Conservation (phyloP, 2,888 invertebrate species). For the Sarcophaga caerulescens region DNA sequence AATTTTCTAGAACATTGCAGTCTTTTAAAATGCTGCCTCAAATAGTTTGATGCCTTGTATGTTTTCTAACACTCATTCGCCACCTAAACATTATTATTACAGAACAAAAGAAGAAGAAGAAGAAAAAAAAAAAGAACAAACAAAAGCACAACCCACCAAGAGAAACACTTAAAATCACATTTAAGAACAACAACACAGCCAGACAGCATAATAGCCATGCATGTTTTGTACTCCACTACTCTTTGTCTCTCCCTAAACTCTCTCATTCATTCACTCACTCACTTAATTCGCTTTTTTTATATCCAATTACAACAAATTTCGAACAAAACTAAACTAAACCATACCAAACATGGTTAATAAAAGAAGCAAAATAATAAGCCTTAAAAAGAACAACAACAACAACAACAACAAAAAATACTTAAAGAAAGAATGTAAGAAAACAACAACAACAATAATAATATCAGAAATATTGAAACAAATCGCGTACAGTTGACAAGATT, state of each 20-base stretch:
- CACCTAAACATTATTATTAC: constrained; percentile 35
- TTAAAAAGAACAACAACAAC: constrained; percentile 25
- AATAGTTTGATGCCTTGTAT: constrained; percentile 11
- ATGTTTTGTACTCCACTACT: constrained; percentile 10
- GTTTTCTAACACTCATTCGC: constrained; percentile 46
- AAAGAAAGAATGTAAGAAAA: constrained; percentile 5
- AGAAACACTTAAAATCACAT: not conserved
- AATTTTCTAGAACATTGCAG: not conserved
- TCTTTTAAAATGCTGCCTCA: constrained; percentile 16
- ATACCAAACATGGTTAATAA: constrained; percentile 62
- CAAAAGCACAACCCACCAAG: constrained; percentile 14
- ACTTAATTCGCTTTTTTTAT: constrained; percentile 27
- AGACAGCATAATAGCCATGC: constrained; percentile 23
- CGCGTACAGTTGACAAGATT: constrained; percentile 79
- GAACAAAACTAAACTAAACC: constrained; percentile 49
- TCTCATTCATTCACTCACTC: constrained; percentile 21
- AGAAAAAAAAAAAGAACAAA: constrained; percentile 14
- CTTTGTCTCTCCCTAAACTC: constrained; percentile 1
- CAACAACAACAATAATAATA: no score
- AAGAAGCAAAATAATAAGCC: constrained; percentile 23
- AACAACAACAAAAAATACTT: not conserved
- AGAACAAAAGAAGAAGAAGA: not conserved
- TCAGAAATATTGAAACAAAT: constrained; percentile 61
- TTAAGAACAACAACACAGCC: not conserved
- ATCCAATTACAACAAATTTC: constrained; percentile 65